phyloP scores from a whole-genome alignment of 2,888 invertebrate genomes.

The Emmelina monodactyla region DNA sequence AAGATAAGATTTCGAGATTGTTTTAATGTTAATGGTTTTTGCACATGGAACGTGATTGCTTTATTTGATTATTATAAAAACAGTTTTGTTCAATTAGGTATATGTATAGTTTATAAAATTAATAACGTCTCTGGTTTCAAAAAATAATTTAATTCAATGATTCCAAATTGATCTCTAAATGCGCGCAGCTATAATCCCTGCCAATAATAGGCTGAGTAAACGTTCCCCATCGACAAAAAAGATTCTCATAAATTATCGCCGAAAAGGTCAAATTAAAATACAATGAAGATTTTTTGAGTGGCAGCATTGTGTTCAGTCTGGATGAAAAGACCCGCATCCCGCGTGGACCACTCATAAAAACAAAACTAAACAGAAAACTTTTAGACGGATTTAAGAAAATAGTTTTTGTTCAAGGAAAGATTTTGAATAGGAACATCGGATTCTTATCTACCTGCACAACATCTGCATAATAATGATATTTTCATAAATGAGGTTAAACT shows the following conservation, averaged over 20 bases:
- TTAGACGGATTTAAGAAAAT: conserved; percentile 65
- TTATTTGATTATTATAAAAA: background rate
- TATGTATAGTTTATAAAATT: background rate
- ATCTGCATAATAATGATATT: no score
- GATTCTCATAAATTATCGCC: conserved; percentile 63
- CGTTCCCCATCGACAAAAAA: conserved; percentile 44
- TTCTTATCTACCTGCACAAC: no score
- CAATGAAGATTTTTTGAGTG: conserved; percentile 66
- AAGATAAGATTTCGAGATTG: no score
- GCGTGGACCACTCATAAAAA: conserved; percentile 49
- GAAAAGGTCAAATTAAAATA: conserved; percentile 68
- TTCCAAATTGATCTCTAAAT: conserved; percentile 39
- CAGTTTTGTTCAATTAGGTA: background rate
- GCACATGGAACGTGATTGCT: background rate
- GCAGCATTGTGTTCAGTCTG: conserved; percentile 60
- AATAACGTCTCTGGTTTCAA: background rate
- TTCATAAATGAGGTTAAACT: no score
- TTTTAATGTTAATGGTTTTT: no score
- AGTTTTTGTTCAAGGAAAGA: no score
- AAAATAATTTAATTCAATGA: background rate
- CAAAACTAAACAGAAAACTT: conserved; percentile 64
- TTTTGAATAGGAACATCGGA: no score
- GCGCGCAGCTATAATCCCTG: conserved; percentile 44
- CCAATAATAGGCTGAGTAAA: conserved; percentile 59
- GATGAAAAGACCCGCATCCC: conserved; percentile 59